Base-by-base conservation (phyloP, 1,140 invertebrate genomes). In the Formica selysi region DNA sequence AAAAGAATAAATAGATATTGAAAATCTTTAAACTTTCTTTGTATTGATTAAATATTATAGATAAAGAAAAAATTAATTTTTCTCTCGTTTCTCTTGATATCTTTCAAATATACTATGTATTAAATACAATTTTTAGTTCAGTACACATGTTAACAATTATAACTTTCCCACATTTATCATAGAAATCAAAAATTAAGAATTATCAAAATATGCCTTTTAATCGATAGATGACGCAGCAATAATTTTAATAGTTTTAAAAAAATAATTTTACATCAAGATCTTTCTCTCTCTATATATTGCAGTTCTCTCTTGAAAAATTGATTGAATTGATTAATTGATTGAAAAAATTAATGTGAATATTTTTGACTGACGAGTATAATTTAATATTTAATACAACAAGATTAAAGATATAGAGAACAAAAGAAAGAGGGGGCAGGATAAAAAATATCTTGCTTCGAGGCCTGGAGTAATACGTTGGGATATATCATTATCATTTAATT, bases 401-500 rank as follows among this genome's bases (percentile, higher is more conserved):
- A 32, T 19, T 29, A 13, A 48, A 71, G 8, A n/a, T 32, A 8
- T 26, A 22, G 5, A 44, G n/a, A n/a, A 13, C 4, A 0, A 22
- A 57, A 51, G 16, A 3, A 1, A 51, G 3, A 51, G 48, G 48
- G 44, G 3, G 48, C 16, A 6, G 16, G 16, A 51, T 51, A 57
- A 62, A 19, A 79, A 90, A 85, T 64, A 62, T 89, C 57, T 32
- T 61, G 59, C 10, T 32, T 74, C 7, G 64, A 79, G 44, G 38
- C 38, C 65, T 67, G 44, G 78, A 92, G 68, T 87, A 91, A 76
- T 76, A 90, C 87, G 76, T 78, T 61, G 71, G n/a, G 51, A 85
- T 86, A 93, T 93, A 92, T 93, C 93, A 93, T 94, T 94, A 94
- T 94, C 92, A 92, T 91, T 93, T 92, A 93, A 93, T 93, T 93